Evolutionary conservation across 2,113 vertebrate genomes (phyloP), one percentile per base, ranked within the genome.

Genomic region (Nicator chloris): DNA sequence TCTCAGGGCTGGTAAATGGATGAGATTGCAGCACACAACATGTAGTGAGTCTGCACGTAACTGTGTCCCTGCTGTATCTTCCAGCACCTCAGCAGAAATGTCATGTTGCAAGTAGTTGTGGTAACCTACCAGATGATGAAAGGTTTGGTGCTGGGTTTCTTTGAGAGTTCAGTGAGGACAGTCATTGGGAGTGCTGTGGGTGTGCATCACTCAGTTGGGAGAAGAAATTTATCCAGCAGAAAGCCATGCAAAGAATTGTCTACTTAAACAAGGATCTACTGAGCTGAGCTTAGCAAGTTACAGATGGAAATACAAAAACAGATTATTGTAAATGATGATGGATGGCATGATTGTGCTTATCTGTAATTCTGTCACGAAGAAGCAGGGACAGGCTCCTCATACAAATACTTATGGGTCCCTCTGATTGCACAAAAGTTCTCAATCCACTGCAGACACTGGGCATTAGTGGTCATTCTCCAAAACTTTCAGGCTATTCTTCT

Each of bases 1-100:
- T 83, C 44, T 21, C 4, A 8, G 18, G 8, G 54, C 39, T 70
- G 27, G 15, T 28, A 91, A 77, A 68, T 39, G 47, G 78, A 35
- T 65, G 47, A 47, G 12, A 31, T 57, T 91, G 51, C 45, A 51
- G 27, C 11, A 8, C 50, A 47, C 14, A 53, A 21, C 5, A 9
- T 7, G 1, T 1, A n/a, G 27, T 16, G 57, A 66, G 33, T 35
- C 30, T 59, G 26, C 31, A 22, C 3, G 0, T n/a, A 49, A 65
- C 47, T 3, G 3, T 18, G 3, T 56, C 68, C 61, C 42, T 21
- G 13, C 63, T 40, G 4, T 16, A 9, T 42, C 37, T 91, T 49
- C 68, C 77, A 53, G 68, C 37, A 53, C 35, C 50, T 64, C 27
- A 18, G 40, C 44, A 89, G 47, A 47, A 91, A 37, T 35, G 20